phyloP scores from a whole-genome alignment of 2,888 invertebrate species.

The Acanthosoma haemorrhoidale region DNA sequence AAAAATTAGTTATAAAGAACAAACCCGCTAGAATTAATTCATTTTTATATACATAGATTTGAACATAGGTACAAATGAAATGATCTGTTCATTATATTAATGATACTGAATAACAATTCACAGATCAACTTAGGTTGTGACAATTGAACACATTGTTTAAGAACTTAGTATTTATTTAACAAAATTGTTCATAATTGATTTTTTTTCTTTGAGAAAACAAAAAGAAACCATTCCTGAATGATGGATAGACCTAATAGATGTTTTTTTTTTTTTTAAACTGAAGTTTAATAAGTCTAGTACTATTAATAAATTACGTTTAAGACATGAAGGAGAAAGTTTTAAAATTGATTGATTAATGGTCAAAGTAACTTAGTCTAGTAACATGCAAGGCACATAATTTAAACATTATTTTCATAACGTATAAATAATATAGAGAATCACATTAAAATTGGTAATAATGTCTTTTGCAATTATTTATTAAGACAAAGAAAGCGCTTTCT shows the following conservation, averaged over 20 bases:
- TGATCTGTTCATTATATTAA: too few species aligned
- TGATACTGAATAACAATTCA: too few species aligned
- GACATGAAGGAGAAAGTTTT: too few species aligned
- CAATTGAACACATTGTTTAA: neutral
- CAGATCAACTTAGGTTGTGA: neutral
- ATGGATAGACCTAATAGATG: too few species aligned
- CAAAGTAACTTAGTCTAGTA: neutral
- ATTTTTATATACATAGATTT: too few species aligned
- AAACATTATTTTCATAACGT: neutral
- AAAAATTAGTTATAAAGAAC: too few species aligned
- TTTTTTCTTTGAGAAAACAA: neutral
- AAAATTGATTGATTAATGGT: neutral
- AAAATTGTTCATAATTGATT: neutral
- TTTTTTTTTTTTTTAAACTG: too few species aligned
- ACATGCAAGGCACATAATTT: conserved; percentile 6
- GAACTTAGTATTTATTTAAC: neutral
- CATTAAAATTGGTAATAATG: neutral
- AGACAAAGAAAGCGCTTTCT: neutral
- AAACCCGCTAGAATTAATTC: too few species aligned
- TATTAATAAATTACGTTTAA: too few species aligned
- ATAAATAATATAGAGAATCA: neutral
- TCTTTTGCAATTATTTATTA: conserved; percentile 1
- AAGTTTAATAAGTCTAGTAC: too few species aligned
- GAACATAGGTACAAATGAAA: too few species aligned
- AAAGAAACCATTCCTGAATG: too few species aligned